Base-by-base conservation (phyloP, 1,140 invertebrate genomes). In the Polypedilum vanderplanki region DNA sequence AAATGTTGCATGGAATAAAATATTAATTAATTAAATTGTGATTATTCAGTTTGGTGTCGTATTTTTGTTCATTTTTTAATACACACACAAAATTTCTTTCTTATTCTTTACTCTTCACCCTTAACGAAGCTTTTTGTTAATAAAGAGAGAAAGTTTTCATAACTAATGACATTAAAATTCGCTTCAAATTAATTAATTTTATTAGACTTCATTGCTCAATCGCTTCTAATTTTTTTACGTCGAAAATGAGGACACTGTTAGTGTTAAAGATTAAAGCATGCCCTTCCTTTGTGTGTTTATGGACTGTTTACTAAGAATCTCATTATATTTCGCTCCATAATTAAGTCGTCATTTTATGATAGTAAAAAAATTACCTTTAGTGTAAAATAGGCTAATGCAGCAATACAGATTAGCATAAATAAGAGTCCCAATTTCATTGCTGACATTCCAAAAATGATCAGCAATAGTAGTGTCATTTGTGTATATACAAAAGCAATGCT, bases 21-120 rank as follows among this genome's bases (percentile, higher is more conserved):
- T 70, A 18, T 70, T 70, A 70, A 70, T 70, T 70, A 70, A 70
- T 70, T 70, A 22, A 70, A 70, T 18, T 70, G 7, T 70, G 9
- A 70, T 70, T 70, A 57, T 57, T 57, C 46, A 57, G 46, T 57
- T n/a, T 15, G n/a, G 9, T 57, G 46, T 57, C 46, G 46, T 57
- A 57, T 4, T 57, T n/a, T 57, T n/a, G 46, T 57, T 57, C 46
- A 57, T 57, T 57, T 57, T 57, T 15, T 57, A 57, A 57, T 57
- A 57, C 24, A 33, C 24, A 33, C 24, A 33, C 24, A 33, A 33
- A 33, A n/a, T 46, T 46, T 46, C 41, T 46, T 15, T 1, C 15
- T 8, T 15, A 46, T 46, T 57, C 12, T 57, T 57, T n/a, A n/a
- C n/a, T n/a, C n/a, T 57, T 57, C 10, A 4, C 46, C 12, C n/a